A percentile compares a stretch with the other conserved stretches of the same genome.
Conservation (phyloP, 2,797 vertebrate species). For the Chaunax sp. region DNA sequence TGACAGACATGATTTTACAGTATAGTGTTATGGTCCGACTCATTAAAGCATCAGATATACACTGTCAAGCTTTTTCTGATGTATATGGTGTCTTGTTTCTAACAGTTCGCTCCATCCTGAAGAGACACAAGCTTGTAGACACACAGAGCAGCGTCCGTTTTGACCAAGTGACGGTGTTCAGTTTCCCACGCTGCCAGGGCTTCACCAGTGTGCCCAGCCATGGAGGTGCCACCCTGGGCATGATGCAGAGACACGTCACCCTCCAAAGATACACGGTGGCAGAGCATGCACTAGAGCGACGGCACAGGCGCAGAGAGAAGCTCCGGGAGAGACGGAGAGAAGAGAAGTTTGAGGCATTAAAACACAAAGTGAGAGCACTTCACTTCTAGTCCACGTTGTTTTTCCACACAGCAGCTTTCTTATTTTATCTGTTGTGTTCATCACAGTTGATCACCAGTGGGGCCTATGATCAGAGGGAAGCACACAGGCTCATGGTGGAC, state of each 20-base stretch:
- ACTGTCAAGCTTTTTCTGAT: not conserved
- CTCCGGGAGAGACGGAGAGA: slow-evolving; percentile 83
- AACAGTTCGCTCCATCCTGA: slow-evolving; percentile 88
- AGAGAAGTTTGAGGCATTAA: slow-evolving; percentile 84
- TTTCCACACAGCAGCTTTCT: not conserved
- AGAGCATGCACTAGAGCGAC: slow-evolving; percentile 86
- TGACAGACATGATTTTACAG: not conserved
- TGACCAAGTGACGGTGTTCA: slow-evolving; percentile 89
- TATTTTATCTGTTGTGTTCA: slow-evolving; percentile 5
- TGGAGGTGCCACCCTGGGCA: slow-evolving; percentile 94
- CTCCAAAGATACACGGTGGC: slow-evolving; percentile 87
- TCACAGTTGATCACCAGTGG: slow-evolving; percentile 84
- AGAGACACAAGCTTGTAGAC: slow-evolving; percentile 80
- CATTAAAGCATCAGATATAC: not conserved
- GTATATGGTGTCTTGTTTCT: slow-evolving; percentile 4
- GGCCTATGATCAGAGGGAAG: slow-evolving; percentile 76
- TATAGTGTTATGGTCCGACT: not conserved
- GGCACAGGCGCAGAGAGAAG: slow-evolving; percentile 78
- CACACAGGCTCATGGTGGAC: slow-evolving; percentile 81
- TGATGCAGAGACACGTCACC: slow-evolving; percentile 85
- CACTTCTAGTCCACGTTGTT: not conserved
- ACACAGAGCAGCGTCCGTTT: slow-evolving; percentile 85
- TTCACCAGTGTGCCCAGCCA: slow-evolving; percentile 93
- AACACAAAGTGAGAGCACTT: slow-evolving; percentile 82
- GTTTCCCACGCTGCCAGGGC: slow-evolving; percentile 93